Evolutionary conservation across 2,888 invertebrate genomes (phyloP), one percentile per base, ranked within the genome.

Genomic region (Blera fallax): DNA sequence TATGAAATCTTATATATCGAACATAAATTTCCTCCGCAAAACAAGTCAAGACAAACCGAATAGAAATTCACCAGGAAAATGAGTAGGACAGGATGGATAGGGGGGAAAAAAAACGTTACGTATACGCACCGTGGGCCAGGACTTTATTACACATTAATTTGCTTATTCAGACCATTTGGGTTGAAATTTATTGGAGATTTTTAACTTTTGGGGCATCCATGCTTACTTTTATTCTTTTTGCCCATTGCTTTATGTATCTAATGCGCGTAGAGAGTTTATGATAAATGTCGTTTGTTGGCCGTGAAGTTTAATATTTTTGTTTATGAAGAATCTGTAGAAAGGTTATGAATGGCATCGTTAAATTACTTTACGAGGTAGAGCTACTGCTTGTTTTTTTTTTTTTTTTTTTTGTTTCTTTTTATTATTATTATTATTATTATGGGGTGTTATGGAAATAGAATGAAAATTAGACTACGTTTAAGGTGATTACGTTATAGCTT

Each of bases 111-210:
- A 70, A 73, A 78, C n/a, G 52, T 48, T 69, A 64, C 79, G 79
- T 74, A 80, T 79, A 79, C 83, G 83, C 78, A 52, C 79, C 32
- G 73, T 79, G 50, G 80, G 43, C 69, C 73, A 52, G 64, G 16
- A 50, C 43, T 78, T 73, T 73, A 72, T 72, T 78, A 73, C 72
- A 54, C 72, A 83, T 73, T 72, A 67, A 78, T 72, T 77, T 65
- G 82, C 50, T 70, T 64, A 70, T 65, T 77, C 58, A 77, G 77
- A 70, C 65, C 65, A 77, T 82, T 82, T 77, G 65, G 58, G 37
- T 24, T 32, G 40, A 52, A 72, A 78, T 83, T 78, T 83, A 78
- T 79, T 34, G 67, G 60, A 79, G 67, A 78, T 77, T 78, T 78
- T 65, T 54, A 83, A 83, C 82, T 78, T 72, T 78, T 37, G 56